A percentile compares a stretch with the other conserved stretches of the same genome.
These are phyloP conservation scores for Podotricha telesiphe DNA, from an alignment of 2,888 invertebrate species.

Conservation along the genomic window DNA sequence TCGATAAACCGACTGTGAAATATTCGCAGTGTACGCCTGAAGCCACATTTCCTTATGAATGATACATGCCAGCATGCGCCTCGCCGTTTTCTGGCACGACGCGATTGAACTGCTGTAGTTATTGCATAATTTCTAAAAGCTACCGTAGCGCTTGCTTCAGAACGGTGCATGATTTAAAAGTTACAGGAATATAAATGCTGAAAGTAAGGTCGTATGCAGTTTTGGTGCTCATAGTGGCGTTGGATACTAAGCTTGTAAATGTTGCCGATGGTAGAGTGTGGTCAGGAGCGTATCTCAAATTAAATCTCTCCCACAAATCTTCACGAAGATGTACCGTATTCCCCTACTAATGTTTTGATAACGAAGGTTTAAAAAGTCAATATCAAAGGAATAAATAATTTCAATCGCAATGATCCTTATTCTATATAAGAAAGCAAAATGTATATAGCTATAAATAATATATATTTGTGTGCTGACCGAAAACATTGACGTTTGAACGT, in stretches of 20 bases:
- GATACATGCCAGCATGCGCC: conserved; percentile 71
- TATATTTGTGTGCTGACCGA: too few relatives aligned
- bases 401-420: neutral
- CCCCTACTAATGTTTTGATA: conserved; percentile 37
- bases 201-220: neutral
- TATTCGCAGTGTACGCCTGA: conserved; percentile 71
- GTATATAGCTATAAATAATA: too few relatives aligned
- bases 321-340: conserved; percentile 55
- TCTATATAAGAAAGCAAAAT: too few relatives aligned
- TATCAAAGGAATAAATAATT: neutral
- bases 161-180: conserved; percentile 15
- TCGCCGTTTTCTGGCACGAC: conserved; percentile 50
- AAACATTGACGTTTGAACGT: too few relatives aligned
- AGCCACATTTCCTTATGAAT: conserved; percentile 78
- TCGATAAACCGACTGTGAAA: conserved; percentile 81
- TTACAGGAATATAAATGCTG: conserved; percentile 3
- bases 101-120: conserved; percentile 57
- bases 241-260: conserved; percentile 25
- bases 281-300: conserved; percentile 80
- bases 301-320: conserved; percentile 81
- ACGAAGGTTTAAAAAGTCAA: too few relatives aligned
- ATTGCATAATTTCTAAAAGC: conserved; percentile 62
- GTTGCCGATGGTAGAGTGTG: conserved; percentile 63
- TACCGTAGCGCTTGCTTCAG: conserved; percentile 46
- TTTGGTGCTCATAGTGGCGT: too few relatives aligned